Conservation (phyloP, 2,888 invertebrate genomes). For the Strigamia maritima region DNA sequence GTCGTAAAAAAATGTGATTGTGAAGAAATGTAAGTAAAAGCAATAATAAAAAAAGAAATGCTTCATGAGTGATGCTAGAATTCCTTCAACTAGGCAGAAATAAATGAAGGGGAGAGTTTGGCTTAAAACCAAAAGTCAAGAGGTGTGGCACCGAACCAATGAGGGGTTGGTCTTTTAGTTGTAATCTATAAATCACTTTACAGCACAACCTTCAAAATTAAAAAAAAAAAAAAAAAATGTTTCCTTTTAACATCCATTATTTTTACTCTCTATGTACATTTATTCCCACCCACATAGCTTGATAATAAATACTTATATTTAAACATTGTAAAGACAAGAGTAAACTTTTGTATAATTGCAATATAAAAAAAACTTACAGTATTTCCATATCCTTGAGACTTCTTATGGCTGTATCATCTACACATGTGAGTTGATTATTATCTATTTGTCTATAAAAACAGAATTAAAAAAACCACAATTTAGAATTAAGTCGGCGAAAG, state of each 20-base stretch:
- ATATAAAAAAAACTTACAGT: constrained; percentile 65
- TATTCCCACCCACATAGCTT: constrained; percentile 15
- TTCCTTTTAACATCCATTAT: constrained; percentile 29
- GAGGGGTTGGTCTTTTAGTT: constrained; percentile 32
- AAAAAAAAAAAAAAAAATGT: constrained; percentile 5
- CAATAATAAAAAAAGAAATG: background rate
- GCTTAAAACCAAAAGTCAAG: constrained; percentile 34
- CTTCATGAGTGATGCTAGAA: constrained; percentile 12
- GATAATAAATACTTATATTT: background rate
- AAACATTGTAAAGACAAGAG: background rate
- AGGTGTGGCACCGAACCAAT: constrained; percentile 32
- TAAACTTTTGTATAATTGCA: background rate
- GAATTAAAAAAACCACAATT: constrained; percentile 3
- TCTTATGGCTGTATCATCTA: constrained; percentile 85
- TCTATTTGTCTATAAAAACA: constrained; percentile 73
- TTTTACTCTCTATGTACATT: background rate
- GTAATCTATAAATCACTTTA: constrained; percentile 27
- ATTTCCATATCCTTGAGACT: constrained; percentile 65
- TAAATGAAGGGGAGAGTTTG: constrained; percentile 30
- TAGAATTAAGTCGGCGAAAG: background rate
- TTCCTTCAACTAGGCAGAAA: constrained; percentile 28
- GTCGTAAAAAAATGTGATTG: background rate
- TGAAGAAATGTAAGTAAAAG: background rate
- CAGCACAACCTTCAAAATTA: background rate
- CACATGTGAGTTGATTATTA: constrained; percentile 89